Percentiles rank a stretch among this genome's conserved stretches.
Conservation (phyloP, 2,888 invertebrate species). For the Hirudinaria manillensis region DNA sequence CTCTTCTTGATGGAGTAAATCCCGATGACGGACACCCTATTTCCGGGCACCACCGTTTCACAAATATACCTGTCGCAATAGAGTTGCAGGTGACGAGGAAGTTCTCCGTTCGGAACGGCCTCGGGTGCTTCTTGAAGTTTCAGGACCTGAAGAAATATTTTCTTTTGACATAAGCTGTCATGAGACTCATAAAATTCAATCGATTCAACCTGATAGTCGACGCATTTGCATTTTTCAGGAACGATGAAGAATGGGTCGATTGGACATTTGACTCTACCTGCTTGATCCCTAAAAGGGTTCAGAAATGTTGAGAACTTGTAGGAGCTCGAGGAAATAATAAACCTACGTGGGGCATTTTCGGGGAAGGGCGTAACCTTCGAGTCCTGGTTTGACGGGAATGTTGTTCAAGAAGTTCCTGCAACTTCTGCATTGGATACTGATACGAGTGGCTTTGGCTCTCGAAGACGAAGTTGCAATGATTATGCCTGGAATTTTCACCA, state of each 20-base stretch:
- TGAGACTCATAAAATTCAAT: not conserved
- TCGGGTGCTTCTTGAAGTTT: constrained; percentile 95
- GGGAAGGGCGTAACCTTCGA: constrained; percentile 91
- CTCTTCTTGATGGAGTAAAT: constrained; percentile 89
- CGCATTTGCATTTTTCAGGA: constrained; percentile 92
- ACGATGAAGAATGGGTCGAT: constrained; percentile 95
- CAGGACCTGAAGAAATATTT: constrained; percentile 72
- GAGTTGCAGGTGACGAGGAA: constrained; percentile 88
- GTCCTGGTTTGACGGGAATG: constrained; percentile 81
- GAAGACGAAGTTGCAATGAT: constrained; percentile 88
- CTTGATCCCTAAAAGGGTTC: constrained; percentile 70
- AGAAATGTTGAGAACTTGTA: not conserved
- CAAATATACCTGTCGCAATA: constrained; percentile 89
- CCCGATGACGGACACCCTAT: constrained; percentile 83
- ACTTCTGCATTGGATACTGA: constrained; percentile 89
- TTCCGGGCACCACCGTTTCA: constrained; percentile 91
- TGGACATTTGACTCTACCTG: constrained; percentile 85
- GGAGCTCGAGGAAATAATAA: not conserved
- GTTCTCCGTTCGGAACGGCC: constrained; percentile 88
- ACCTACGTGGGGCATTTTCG: constrained; percentile 85
- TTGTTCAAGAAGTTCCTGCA: constrained; percentile 84
- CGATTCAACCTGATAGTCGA: constrained; percentile 76
- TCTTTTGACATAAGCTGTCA: not conserved
- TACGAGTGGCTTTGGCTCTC: constrained; percentile 83
- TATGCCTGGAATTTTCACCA: constrained; percentile 92